Conservation (phyloP, 2,888 invertebrate species). For the Ophion costatus region DNA sequence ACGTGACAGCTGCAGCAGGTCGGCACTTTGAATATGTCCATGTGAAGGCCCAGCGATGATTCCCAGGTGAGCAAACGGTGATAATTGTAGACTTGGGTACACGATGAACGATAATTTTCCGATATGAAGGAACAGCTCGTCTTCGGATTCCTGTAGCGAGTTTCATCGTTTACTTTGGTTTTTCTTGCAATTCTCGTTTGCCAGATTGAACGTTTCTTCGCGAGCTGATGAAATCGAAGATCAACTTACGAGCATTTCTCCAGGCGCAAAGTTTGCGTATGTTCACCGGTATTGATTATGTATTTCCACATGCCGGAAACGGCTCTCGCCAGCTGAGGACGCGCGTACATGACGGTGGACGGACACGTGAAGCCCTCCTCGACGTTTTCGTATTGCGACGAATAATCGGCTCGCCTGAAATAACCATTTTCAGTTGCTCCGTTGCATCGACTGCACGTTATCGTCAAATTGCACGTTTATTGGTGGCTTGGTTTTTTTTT, state of each 20-base stretch:
- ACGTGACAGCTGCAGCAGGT: slow-evolving; percentile 93
- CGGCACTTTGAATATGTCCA: slow-evolving; percentile 94
- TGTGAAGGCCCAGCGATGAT: slow-evolving; percentile 90
- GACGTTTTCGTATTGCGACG: slow-evolving; percentile 84
- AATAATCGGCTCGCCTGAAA: slow-evolving; percentile 87
- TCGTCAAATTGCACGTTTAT: not conserved
- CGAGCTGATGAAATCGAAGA: not conserved
- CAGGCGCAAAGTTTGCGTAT: slow-evolving; percentile 91
- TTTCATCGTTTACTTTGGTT: not conserved
- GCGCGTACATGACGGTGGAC: slow-evolving; percentile 90
- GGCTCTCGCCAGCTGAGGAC: slow-evolving; percentile 92
- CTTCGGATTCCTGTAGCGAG: slow-evolving; percentile 87
- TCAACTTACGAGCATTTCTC: slow-evolving; percentile 91
- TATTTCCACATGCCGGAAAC: slow-evolving; percentile 94
- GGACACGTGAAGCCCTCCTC: slow-evolving; percentile 92
- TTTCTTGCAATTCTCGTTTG: slow-evolving; percentile 20
- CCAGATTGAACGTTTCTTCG: too few relatives aligned
- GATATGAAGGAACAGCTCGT: slow-evolving; percentile 91
- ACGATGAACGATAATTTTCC: slow-evolving; percentile 91
- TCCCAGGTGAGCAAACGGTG: slow-evolving; percentile 93
- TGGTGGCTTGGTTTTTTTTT: too few relatives aligned
- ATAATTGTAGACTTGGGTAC: slow-evolving; percentile 93
- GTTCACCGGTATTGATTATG: slow-evolving; percentile 93
- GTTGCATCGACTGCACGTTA: not conserved
- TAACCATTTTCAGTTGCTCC: slow-evolving; percentile 23